Base-by-base conservation (phyloP, 2,113 vertebrate species). In the Acanthisitta chloris region DNA sequence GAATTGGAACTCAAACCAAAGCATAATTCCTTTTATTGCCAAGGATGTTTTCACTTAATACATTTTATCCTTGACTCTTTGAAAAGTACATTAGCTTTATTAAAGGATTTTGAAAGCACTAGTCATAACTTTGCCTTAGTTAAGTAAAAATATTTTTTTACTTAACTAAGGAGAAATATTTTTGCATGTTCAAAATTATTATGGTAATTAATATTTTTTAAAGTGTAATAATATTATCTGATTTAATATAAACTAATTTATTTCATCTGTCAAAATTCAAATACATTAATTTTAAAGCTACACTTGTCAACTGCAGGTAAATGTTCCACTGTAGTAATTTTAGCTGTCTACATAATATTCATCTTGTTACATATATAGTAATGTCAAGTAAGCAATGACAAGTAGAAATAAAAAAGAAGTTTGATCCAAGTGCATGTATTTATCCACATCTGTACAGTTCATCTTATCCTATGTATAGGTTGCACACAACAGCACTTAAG, bases 361-460 rank as follows among this genome's bases (percentile, higher is more conserved):
- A 7, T 46, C 33, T 51, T 65, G 7, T 81, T 90, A 18, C 29
- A 46, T 34, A 76, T n/a, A 19, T 49, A 74, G n/a, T 10, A 58
- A 46, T 45, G 10, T 70, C 45, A 81, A 67, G 26, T 25, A 94
- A 84, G 33, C 28, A 88, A 48, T 33, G 49, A 61, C 8, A 81
- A 42, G 13, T 12, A 79, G 29, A 31, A 45, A 20, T 26, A 64
- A 5, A 65, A 70, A 71, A 78, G 46, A 24, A 70, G 5, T 34
- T 70, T 0, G 0, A 31, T 74, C 21, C 24, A 67, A 33, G 10
- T n/a, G 28, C 28, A 38, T 0, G 0, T 52, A 52, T 67, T 81
- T 61, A 59, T 65, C 31, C 46, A 8, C 43, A 58, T 34, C 20
- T 57, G 6, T 67, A 48, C 17, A 65, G 24, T 55, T 73, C 40